Evolutionary conservation across 2,888 invertebrate species (phyloP), one percentile per base, ranked within the genome.

Genomic region (Orchestes rusci): DNA sequence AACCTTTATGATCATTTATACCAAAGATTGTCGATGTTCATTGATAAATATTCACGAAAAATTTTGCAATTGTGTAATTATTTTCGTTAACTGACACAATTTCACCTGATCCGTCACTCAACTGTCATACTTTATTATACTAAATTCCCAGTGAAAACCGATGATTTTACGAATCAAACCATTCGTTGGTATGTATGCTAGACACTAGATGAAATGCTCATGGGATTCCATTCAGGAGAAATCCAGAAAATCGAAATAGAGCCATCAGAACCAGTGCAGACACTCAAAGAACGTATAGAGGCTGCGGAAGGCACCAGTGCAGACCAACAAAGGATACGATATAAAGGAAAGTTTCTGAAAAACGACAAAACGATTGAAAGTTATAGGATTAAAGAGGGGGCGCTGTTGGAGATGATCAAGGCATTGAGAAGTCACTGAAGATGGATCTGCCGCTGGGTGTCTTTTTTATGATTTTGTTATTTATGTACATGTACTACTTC

Each of bases 1-100:
- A 16, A 67, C 59, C 57, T 66, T 68, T 37, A 68, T 50, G 56
- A 62, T 56, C 67, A 67, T 67, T 50, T 50, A 50, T 40, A 38
- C 43, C 10, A 13, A 13, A 13, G 30, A 12, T 10, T 12, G 8
- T 10, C 5, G 12, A 4, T 30, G 12, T 40, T 23, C 45, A 45
- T 45, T 45, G 40, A 37, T 33, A 31, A 13, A 5, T 39, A 16
- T 38, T 12, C 39, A 44, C 39, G 8, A 28, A 34, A 10, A 19
- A 44, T 44, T 44, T 44, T 39, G 44, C 18, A 39, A n/a, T n/a
- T n/a, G n/a, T n/a, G n/a, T n/a, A n/a, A n/a, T n/a, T n/a, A n/a
- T n/a, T n/a, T n/a, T n/a, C n/a, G n/a, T n/a, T n/a, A n/a, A n/a
- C n/a, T n/a, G n/a, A n/a, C n/a, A n/a, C n/a, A n/a, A n/a, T n/a